Conservation (phyloP, 2,113 vertebrate species). For the Ptilorrhoa leucosticta region DNA sequence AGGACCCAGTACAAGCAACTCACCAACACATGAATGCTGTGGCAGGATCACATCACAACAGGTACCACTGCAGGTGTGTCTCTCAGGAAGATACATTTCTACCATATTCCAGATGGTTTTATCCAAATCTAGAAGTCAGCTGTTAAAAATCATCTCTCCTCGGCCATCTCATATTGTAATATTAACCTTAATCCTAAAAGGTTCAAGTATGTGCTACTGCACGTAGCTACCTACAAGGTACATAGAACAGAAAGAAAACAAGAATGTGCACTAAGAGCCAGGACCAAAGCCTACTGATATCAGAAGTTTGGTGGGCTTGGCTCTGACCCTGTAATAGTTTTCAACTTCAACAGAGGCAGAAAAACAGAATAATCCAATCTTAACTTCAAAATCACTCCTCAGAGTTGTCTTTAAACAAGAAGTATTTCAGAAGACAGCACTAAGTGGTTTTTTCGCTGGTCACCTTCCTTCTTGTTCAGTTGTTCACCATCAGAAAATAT, state of each 20-base stretch:
- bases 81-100: background rate
- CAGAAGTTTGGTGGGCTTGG: background rate
- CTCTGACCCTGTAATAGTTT: background rate
- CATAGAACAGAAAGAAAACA: background rate
- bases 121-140: background rate
- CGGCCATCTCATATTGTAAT: background rate
- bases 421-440: background rate
- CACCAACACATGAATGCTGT: accelerated
- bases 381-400: background rate
- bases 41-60: background rate
- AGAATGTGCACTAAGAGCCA: accelerated
- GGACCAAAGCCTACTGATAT: background rate
- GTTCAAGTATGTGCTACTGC: background rate
- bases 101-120: background rate
- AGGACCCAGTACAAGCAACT: background rate
- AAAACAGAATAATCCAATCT: background rate
- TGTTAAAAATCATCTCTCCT: background rate
- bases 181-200: background rate
- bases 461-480: background rate
- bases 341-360: background rate
- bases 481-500: background rate
- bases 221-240: background rate
- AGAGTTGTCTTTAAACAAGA: background rate
- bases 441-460: background rate
- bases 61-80: background rate